These are phyloP conservation scores for Lagopus muta DNA, from an alignment of 2,113 vertebrate genomes.

Conservation along the genomic window DNA sequence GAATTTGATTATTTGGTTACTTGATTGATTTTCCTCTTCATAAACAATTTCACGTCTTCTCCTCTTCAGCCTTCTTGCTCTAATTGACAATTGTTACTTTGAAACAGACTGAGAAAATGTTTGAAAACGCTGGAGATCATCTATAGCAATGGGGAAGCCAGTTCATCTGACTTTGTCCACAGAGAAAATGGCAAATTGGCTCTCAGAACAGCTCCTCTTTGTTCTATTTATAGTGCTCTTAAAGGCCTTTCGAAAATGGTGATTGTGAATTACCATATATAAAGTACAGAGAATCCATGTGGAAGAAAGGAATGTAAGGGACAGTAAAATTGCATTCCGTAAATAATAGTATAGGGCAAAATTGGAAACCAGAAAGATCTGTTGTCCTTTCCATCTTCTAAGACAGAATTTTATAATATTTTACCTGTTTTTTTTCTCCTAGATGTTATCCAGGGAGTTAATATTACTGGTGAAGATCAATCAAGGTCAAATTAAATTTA, in stretches of 20 bases:
- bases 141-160: not conserved
- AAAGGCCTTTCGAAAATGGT: not conserved
- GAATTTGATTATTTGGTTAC: not conserved
- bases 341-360: not conserved
- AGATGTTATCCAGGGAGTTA: not conserved
- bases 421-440: not conserved
- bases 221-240: not conserved
- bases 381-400: not conserved
- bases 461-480: not conserved
- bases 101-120: not conserved
- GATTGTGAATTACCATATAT: not conserved
- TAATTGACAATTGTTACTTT: not conserved
- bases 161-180: slow-evolving; percentile 12
- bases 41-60: not conserved
- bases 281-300: not conserved
- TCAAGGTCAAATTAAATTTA: not conserved
- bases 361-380: not conserved
- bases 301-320: not conserved
- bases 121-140: not conserved
- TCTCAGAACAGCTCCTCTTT: not conserved
- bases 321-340: not conserved
- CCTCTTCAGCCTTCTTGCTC: not conserved
- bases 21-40: not conserved
- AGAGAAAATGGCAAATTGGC: not conserved
- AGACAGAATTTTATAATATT: not conserved